These are phyloP conservation scores for Clunio marinus DNA, from an alignment of 2,888 invertebrate species.

Conservation along the genomic window DNA sequence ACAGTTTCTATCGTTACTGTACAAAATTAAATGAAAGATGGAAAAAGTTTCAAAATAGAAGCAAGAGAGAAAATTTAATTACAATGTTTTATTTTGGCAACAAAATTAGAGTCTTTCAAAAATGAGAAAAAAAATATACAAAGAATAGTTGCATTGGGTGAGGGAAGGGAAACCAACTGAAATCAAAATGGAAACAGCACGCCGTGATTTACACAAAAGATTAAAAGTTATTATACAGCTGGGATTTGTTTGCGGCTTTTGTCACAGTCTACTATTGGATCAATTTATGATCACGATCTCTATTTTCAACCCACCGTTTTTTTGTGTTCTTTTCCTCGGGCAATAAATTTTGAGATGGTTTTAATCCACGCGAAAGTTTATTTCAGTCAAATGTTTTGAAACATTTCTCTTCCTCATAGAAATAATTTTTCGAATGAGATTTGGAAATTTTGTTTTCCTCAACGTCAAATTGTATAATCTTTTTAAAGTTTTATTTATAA, in stretches of 20 bases:
- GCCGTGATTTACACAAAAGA: constrained; percentile 26
- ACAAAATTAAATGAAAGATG: too few relatives aligned
- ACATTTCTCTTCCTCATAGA: background rate
- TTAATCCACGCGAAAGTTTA: constrained; percentile 15
- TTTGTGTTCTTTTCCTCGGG: background rate
- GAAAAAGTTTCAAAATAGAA: background rate
- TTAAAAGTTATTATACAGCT: background rate
- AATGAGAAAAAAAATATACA: background rate
- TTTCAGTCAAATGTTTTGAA: constrained; percentile 20
- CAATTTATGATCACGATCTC: background rate
- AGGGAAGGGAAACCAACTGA: background rate
- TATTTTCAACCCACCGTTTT: constrained; percentile 1
- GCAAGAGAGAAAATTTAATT: constrained; percentile 28
- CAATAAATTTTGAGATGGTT: background rate
- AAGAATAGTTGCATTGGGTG: background rate
- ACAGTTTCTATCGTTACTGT: background rate
- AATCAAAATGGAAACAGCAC: constrained; percentile 35
- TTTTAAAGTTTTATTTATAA: too few relatives aligned
- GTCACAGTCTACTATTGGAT: too few relatives aligned
- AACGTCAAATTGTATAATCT: too few relatives aligned
- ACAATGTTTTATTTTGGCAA: constrained; percentile 37
- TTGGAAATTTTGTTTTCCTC: too few relatives aligned
- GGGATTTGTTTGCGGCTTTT: background rate
- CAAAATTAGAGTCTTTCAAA: constrained; percentile 30
- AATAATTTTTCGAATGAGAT: background rate